Percentiles rank a stretch among this genome's conserved stretches.
These are phyloP conservation scores for Bucorvus abyssinicus DNA, from an alignment of 2,797 vertebrate species.

Conservation along the genomic window DNA sequence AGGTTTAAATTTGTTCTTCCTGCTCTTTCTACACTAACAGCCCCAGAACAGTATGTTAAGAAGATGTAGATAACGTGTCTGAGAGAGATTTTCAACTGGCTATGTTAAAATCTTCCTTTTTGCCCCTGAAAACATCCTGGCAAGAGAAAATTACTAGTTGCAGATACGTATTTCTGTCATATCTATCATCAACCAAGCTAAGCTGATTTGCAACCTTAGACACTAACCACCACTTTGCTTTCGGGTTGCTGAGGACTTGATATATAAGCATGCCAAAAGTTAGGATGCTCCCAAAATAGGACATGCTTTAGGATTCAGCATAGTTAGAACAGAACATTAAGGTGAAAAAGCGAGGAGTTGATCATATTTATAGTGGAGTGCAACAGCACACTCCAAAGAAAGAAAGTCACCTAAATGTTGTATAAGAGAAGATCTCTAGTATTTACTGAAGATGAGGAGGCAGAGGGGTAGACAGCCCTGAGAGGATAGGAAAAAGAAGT, in stretches of 20 bases:
- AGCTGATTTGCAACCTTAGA: conserved; percentile 54
- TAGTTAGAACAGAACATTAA: conserved; percentile 4
- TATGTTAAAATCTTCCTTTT: neutral
- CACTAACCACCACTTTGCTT: conserved; percentile 13
- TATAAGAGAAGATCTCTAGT: conserved; percentile 13
- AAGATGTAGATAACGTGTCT: neutral
- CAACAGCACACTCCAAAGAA: neutral
- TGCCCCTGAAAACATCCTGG: neutral
- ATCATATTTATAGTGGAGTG: neutral
- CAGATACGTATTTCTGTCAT: conserved; percentile 12
- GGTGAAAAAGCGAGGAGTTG: neutral
- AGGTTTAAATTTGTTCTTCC: conserved; percentile 27
- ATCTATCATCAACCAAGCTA: conserved; percentile 21
- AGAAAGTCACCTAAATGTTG: neutral
- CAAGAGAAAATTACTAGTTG: conserved; percentile 5
- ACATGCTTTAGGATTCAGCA: neutral
- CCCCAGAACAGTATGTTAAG: neutral
- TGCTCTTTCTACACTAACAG: neutral
- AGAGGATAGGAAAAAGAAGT: neutral
- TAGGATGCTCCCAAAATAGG: conserved; percentile 14
- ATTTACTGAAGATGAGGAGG: neutral
- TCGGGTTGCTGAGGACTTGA: conserved; percentile 23
- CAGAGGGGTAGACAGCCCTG: neutral
- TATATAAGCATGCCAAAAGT: neutral
- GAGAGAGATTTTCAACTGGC: neutral